A percentile compares a stretch with the other conserved stretches of the same genome.
Evolutionary conservation across 2,797 vertebrate genomes (phyloP).

Genomic region (Schizopygopsis malacanthus): DNA sequence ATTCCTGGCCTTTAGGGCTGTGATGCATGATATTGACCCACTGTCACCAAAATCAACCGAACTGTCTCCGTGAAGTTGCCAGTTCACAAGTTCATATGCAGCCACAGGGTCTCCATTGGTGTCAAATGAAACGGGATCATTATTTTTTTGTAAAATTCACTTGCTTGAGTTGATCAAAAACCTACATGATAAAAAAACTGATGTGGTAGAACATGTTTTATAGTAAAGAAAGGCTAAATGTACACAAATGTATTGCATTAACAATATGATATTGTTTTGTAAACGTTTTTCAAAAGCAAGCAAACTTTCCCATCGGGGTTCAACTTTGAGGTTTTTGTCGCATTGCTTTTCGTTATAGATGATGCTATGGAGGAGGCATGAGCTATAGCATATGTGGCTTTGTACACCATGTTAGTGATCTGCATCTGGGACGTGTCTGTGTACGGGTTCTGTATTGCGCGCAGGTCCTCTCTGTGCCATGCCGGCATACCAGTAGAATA

Average conservation of each 20-base stretch:
- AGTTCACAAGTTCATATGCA: constrained; percentile 77
- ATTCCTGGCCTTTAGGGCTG: constrained; percentile 65
- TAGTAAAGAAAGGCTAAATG: background rate
- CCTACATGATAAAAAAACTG: constrained; percentile 54
- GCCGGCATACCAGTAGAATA: background rate
- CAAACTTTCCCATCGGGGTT: constrained; percentile 59
- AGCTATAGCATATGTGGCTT: too few relatives aligned
- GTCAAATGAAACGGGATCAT: constrained; percentile 76
- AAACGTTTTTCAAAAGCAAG: too few relatives aligned
- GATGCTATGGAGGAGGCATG: too few relatives aligned
- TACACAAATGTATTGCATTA: too few relatives aligned
- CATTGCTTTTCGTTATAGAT: too few relatives aligned
- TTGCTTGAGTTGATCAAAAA: constrained; percentile 68
- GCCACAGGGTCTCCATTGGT: constrained; percentile 75
- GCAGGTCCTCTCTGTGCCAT: constrained; percentile 69
- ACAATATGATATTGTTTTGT: too few relatives aligned
- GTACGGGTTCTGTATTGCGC: constrained; percentile 62
- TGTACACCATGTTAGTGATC: constrained; percentile 70
- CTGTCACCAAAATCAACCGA: constrained; percentile 66
- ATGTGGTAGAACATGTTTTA: background rate
- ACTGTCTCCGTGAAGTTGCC: constrained; percentile 67
- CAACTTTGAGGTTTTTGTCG: too few relatives aligned
- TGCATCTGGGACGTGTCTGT: constrained; percentile 73
- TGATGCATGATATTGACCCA: constrained; percentile 73
- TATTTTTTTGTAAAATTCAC: constrained; percentile 69